These are phyloP conservation scores for Thamnophis sirtalis DNA, from an alignment of 2,113 vertebrate genomes.

Conservation along the genomic window DNA sequence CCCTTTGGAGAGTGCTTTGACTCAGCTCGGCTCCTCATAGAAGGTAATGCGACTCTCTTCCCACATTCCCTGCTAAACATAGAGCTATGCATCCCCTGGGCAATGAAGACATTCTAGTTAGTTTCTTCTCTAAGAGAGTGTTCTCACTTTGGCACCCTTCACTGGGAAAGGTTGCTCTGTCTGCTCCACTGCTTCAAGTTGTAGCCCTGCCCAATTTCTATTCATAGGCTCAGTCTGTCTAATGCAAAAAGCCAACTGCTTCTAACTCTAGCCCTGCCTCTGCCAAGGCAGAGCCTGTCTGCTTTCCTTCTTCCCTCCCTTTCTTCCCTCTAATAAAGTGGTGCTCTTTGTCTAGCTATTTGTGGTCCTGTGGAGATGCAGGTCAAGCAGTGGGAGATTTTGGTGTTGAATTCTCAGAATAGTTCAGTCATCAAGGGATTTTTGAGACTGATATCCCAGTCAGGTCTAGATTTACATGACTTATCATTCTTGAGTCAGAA, in stretches of 20 bases:
- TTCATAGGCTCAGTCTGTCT: conserved; percentile 7
- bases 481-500: neutral
- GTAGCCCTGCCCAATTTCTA: neutral
- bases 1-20: conserved; percentile 64
- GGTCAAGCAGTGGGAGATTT: neutral
- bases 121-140: neutral
- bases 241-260: neutral
- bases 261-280: neutral
- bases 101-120: neutral
- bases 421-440: neutral
- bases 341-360: neutral
- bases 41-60: conserved; percentile 46
- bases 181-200: conserved; percentile 2
- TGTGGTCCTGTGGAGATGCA: neutral
- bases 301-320: neutral
- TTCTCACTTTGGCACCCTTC: neutral
- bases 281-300: neutral
- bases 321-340: neutral
- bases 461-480: neutral
- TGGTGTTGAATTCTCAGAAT: neutral
- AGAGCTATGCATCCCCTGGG: neutral
- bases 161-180: neutral
- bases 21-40: conserved; percentile 62
- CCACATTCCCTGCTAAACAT: neutral
- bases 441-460: neutral